A percentile compares a stretch with the other conserved stretches of the same genome.
Evolutionary conservation across 2,888 invertebrate genomes (phyloP).

Genomic region (Erannis defoliaria): DNA sequence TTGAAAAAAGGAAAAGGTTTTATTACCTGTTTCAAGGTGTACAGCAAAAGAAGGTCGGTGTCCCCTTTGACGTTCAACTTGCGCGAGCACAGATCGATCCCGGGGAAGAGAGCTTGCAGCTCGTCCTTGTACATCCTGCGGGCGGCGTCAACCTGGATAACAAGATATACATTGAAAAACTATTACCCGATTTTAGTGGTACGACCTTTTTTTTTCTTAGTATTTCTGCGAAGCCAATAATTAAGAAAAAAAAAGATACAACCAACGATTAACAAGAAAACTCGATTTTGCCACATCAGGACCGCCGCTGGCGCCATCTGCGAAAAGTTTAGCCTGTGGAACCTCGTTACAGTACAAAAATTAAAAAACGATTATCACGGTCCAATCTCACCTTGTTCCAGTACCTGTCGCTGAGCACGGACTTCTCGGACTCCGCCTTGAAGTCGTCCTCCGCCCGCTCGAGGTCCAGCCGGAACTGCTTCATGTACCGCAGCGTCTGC

Average conservation of each 20-base stretch:
- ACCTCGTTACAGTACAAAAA: too few relatives aligned
- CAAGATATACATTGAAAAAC: too few relatives aligned
- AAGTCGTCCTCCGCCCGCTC: constrained; percentile 86
- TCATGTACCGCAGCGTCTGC: constrained; percentile 85
- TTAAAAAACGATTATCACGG: too few relatives aligned
- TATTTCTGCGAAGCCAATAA: too few relatives aligned
- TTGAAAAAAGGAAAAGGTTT: background rate
- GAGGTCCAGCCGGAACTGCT: constrained; percentile 86
- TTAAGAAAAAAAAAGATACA: too few relatives aligned
- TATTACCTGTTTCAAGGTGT: constrained; percentile 72
- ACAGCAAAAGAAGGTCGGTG: constrained; percentile 70
- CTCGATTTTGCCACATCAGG: too few relatives aligned
- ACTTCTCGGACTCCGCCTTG: constrained; percentile 83
- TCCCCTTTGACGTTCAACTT: constrained; percentile 70
- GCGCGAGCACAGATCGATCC: constrained; percentile 67
- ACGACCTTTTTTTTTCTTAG: too few relatives aligned
- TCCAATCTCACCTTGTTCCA: constrained; percentile 91
- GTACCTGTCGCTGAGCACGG: constrained; percentile 91
- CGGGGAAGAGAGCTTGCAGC: constrained; percentile 73
- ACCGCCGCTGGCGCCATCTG: too few relatives aligned
- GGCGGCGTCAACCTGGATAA: constrained; percentile 70
- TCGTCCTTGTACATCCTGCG: constrained; percentile 68
- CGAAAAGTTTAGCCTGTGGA: too few relatives aligned
- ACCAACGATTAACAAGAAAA: too few relatives aligned
- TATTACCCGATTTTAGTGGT: too few relatives aligned